Percentiles rank a stretch among this genome's conserved stretches.
Evolutionary conservation across 1,140 invertebrate species (phyloP).

Genomic region (Gonatopus flavifemur): DNA sequence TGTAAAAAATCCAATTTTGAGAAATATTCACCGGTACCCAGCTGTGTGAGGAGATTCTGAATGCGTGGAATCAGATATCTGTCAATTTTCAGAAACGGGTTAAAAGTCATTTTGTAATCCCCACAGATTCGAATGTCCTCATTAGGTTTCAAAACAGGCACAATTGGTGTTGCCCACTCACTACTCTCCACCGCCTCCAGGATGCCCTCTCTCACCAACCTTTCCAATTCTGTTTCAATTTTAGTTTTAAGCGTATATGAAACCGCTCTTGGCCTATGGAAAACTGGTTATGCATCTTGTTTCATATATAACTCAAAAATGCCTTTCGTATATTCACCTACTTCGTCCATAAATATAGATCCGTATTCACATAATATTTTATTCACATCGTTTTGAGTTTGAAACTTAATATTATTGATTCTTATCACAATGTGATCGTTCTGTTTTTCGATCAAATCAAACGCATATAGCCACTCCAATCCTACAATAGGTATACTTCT

Average conservation of each 20-base stretch:
- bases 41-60: not conserved
- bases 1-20: slow-evolving; percentile 14
- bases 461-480: not conserved
- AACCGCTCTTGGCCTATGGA: slow-evolving; percentile 1
- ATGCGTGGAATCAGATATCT: slow-evolving; percentile 1
- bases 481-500: too few species aligned
- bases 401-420: too few species aligned
- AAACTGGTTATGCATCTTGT: slow-evolving; percentile 1
- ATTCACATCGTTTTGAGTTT: not conserved
- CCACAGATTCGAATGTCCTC: slow-evolving; percentile 6
- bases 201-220: too few species aligned
- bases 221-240: slow-evolving; percentile 1
- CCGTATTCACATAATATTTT: not conserved
- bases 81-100: not conserved
- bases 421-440: not conserved
- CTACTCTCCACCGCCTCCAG: too few species aligned
- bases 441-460: not conserved
- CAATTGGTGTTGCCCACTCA: too few species aligned
- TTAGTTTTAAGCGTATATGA: slow-evolving; percentile 3
- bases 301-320: slow-evolving; percentile 3
- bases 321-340: not conserved
- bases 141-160: slow-evolving; percentile 9
- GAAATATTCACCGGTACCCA: not conserved
- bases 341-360: too few species aligned
- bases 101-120: slow-evolving; percentile 12